Conservation (phyloP, 2,797 vertebrate species). For the Simalia tracyae region DNA sequence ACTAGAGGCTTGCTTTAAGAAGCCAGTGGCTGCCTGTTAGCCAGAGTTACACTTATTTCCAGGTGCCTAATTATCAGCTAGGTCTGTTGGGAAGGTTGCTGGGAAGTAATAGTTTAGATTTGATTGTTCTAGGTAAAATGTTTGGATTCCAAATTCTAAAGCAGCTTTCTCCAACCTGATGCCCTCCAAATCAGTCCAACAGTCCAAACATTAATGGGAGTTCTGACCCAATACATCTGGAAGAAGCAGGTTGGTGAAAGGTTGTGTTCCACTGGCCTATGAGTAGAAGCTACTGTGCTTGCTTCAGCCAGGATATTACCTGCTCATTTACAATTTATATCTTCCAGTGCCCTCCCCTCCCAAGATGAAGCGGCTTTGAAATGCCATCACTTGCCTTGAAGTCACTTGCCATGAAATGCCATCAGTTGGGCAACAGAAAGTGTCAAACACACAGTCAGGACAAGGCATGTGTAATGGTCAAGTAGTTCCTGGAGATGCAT, state of each 20-base stretch:
- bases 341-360: background rate
- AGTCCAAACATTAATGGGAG: background rate
- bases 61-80: background rate
- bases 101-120: background rate
- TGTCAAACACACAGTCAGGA: background rate
- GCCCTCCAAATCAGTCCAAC: background rate
- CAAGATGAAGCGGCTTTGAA: background rate
- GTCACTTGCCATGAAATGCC: background rate
- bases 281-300: background rate
- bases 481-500: background rate
- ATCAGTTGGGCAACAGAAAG: background rate
- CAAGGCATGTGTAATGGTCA: background rate
- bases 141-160: background rate
- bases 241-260: background rate
- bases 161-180: background rate
- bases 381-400: background rate
- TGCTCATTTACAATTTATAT: background rate
- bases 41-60: background rate
- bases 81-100: background rate
- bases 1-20: background rate
- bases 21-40: background rate
- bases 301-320: background rate
- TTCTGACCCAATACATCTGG: background rate
- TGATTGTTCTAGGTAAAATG: background rate
- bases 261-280: background rate